These are phyloP conservation scores for Chrysogorgia sp. DNA, from an alignment of 92 coral and sea anemone genomes.

Conservation along the genomic window DNA sequence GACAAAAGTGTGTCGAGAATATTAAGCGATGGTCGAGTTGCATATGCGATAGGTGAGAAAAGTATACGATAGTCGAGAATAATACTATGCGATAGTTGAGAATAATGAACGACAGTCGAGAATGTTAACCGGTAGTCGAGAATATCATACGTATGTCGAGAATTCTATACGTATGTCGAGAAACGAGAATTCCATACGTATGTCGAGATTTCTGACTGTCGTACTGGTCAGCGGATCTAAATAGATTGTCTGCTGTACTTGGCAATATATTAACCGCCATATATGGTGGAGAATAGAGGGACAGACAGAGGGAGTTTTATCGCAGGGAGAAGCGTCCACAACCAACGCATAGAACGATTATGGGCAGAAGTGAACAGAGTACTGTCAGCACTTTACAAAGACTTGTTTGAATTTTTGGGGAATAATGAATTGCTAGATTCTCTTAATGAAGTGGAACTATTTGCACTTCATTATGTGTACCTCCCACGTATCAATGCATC, in stretches of 20 bases:
- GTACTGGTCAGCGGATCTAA: conserved; percentile 2
- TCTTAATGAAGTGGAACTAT: conserved; percentile 44
- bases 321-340: conserved; percentile 47
- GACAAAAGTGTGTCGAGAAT: too few species aligned
- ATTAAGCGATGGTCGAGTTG: neutral
- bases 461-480: conserved; percentile 44
- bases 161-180: neutral
- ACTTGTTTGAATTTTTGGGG: conserved; percentile 46
- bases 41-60: too few species aligned
- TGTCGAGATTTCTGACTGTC: conserved; percentile 13
- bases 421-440: conserved; percentile 45
- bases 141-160: neutral
- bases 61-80: neutral
- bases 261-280: conserved; percentile 6
- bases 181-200: neutral
- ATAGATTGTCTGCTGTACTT: neutral
- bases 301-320: conserved; percentile 46
- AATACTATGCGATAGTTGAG: neutral
- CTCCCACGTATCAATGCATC: conserved; percentile 34
- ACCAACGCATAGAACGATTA: too few species aligned
- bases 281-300: conserved; percentile 39
- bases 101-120: neutral
- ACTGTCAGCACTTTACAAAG: conserved; percentile 43
- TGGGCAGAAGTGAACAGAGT: too few species aligned
- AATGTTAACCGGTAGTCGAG: neutral